These are phyloP conservation scores for Odiellus spinosus DNA, from an alignment of 2,888 invertebrate species.

Conservation along the genomic window DNA sequence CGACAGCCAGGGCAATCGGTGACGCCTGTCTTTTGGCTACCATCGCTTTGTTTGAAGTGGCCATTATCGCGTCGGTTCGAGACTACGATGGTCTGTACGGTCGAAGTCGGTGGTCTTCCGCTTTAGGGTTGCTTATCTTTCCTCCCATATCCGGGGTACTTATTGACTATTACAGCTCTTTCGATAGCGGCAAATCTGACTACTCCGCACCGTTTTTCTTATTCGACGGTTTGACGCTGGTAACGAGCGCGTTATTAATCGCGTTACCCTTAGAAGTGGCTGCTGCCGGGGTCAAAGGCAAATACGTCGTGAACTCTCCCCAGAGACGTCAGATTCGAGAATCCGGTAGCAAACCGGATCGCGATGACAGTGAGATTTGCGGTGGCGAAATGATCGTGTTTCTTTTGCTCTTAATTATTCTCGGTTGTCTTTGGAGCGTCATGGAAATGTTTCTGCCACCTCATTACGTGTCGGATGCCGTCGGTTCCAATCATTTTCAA, in stretches of 20 bases:
- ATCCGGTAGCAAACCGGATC: slow-evolving; percentile 1
- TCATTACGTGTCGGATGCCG: slow-evolving; percentile 12
- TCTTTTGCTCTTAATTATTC: slow-evolving; percentile 40
- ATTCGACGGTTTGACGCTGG: slow-evolving; percentile 18
- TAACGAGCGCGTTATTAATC: slow-evolving; percentile 16
- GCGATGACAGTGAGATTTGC: slow-evolving; percentile 7
- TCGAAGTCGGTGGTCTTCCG: slow-evolving; percentile 11
- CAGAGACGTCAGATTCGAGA: too few relatives aligned
- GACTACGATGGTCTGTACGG: slow-evolving; percentile 16
- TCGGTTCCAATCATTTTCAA: slow-evolving; percentile 11
- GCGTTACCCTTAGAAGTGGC: slow-evolving; percentile 18
- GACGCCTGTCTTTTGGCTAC: slow-evolving; percentile 61
- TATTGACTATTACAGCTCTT: slow-evolving; percentile 16
- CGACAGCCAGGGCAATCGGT: slow-evolving; percentile 44
- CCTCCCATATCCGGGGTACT: slow-evolving; percentile 16
- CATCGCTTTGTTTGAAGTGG: slow-evolving; percentile 22
- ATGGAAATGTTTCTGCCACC: slow-evolving; percentile 52
- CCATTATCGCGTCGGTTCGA: slow-evolving; percentile 14
- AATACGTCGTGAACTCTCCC: slow-evolving; percentile 8
- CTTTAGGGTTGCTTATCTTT: slow-evolving; percentile 11
- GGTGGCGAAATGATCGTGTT: slow-evolving; percentile 8
- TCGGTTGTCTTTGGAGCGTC: slow-evolving; percentile 63
- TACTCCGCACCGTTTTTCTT: slow-evolving; percentile 20
- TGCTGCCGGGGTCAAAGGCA: slow-evolving; percentile 12
- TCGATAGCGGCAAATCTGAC: slow-evolving; percentile 11